Percentiles rank a stretch among this genome's conserved stretches.
Evolutionary conservation across 1,140 invertebrate genomes (phyloP).

Genomic region (Kradibia gibbosae): DNA sequence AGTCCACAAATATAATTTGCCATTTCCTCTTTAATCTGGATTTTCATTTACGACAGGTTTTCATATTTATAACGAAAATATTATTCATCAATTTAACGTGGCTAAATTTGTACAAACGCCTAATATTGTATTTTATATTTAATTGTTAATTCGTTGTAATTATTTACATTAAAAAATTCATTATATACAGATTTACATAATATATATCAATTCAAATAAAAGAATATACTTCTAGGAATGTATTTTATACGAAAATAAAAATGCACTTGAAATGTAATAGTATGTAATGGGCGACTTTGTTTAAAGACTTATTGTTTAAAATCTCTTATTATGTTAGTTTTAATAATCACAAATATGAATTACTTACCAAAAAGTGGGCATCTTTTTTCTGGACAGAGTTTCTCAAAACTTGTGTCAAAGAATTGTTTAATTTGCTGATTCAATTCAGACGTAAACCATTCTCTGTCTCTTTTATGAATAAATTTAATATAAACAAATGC

Average conservation of each 20-base stretch:
- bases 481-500: not conserved
- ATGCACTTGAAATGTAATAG: too few relatives aligned
- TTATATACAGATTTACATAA: too few relatives aligned
- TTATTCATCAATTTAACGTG: too few relatives aligned
- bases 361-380: conserved; percentile 82
- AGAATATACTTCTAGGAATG: too few relatives aligned
- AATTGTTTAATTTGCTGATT: conserved; percentile 81
- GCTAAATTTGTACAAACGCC: too few relatives aligned
- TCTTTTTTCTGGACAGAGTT: conserved; percentile 83
- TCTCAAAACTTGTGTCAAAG: conserved; percentile 85
- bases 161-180: too few relatives aligned
- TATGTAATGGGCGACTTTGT: not conserved
- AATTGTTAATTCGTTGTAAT: too few relatives aligned
- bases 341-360: not conserved
- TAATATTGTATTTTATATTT: too few relatives aligned
- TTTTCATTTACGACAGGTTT: not conserved
- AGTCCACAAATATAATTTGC: too few relatives aligned
- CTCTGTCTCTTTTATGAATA: conserved; percentile 76
- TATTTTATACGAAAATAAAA: too few relatives aligned
- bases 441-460: conserved; percentile 82
- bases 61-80: not conserved
- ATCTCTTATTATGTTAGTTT: not conserved
- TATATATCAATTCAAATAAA: too few relatives aligned
- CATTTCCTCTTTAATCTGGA: not conserved
- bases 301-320: not conserved